Evolutionary conservation across 2,888 invertebrate genomes (phyloP), one percentile per base, ranked within the genome.

Genomic region (Melanotus villosus): DNA sequence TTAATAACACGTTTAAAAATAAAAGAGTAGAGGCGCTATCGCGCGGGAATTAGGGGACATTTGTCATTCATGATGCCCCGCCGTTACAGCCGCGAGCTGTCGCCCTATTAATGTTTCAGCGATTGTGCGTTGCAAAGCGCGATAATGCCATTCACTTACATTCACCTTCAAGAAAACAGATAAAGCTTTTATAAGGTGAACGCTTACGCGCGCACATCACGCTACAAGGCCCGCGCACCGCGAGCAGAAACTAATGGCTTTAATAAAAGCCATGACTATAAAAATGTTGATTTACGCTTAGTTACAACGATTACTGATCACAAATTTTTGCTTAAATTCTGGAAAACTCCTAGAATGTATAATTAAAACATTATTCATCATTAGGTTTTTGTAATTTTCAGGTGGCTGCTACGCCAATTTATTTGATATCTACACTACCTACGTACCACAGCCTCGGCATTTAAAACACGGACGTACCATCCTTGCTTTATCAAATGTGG

Each of bases 261-360:
- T 85, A 84, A 85, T 85, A 85, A 85, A 84, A 84, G 83, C 83
- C 78, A 71, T 78, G 83, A 83, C 84, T 83, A 84, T 84, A 84
- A 84, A 84, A 84, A 83, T 84, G 83, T 83, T 85, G 84, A 84
- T 85, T 84, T 85, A 85, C 84, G 83, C 81, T 81, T 80, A 82
- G 82, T 82, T 82, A 80, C 81, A 81, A 79, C 81, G 81, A 83
- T 84, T 83, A 84, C 81, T 80, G 81, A 81, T 82, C 81, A 79
- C 83, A 83, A 83, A 83, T 83, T 83, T 83, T 82, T 82, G 75
- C 79, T 74, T 76, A 79, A 81, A 82, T 78, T 79, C 80, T 79
- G 75, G 80, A 79, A 80, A 80, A 80, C 79, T 79, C 79, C 78
- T 77, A 80, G 81, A 81, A 82, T 80, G 81, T 78, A 83, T 82